Conservation (phyloP, 2,888 invertebrate genomes). For the Lamproptera curius region DNA sequence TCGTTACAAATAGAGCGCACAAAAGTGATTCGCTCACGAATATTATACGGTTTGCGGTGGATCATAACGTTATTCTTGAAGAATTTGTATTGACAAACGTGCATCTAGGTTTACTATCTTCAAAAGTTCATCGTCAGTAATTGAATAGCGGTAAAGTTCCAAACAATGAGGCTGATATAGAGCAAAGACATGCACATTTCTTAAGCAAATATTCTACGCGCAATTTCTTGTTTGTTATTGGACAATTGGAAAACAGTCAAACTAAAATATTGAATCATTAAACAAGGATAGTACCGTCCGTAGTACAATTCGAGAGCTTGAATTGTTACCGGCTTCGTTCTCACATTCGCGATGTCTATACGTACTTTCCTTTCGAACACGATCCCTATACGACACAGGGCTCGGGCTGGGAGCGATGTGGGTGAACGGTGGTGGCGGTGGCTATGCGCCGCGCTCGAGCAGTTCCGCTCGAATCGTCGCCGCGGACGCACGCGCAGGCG, state of each 20-base stretch:
- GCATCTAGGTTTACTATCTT: slow-evolving; percentile 46
- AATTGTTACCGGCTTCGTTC: too few relatives aligned
- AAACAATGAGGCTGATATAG: slow-evolving; percentile 35
- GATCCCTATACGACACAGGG: slow-evolving; percentile 38
- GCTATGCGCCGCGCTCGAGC: slow-evolving; percentile 52
- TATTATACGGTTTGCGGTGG: slow-evolving; percentile 56
- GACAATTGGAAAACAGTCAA: too few relatives aligned
- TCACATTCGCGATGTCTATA: background rate
- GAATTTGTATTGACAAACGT: slow-evolving; percentile 54
- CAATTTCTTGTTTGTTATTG: background rate
- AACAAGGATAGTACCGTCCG: too few relatives aligned
- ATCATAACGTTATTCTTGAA: slow-evolving; percentile 42
- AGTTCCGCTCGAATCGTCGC: slow-evolving; percentile 69
- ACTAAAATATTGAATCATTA: too few relatives aligned
- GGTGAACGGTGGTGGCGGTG: slow-evolving; percentile 33
- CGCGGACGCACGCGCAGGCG: slow-evolving; percentile 65
- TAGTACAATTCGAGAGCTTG: too few relatives aligned
- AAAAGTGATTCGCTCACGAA: slow-evolving; percentile 38
- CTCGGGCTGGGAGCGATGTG: slow-evolving; percentile 46
- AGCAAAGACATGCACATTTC: slow-evolving; percentile 6
- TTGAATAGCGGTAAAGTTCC: slow-evolving; percentile 55
- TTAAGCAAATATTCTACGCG: background rate
- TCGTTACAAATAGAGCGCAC: slow-evolving; percentile 50
- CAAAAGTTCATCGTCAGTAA: slow-evolving; percentile 45
- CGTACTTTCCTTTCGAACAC: slow-evolving; percentile 17